Percentiles rank a stretch among this genome's conserved stretches.
phyloP scores from a whole-genome alignment of 2,888 invertebrate species.

The Apotomis betuletana region DNA sequence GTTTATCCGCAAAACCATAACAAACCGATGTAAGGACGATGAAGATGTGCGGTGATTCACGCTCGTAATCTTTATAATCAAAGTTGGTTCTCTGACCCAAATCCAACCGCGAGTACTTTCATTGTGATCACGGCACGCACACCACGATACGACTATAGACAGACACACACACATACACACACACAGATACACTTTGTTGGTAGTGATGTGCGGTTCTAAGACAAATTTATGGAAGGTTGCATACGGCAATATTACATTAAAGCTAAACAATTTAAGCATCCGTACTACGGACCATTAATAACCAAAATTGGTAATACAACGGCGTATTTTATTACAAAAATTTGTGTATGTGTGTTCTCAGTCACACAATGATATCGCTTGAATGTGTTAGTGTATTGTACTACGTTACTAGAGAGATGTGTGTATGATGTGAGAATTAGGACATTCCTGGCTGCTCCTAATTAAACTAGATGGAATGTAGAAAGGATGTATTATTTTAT shows the following conservation, averaged over 20 bases:
- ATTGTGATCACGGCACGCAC: slow-evolving; percentile 72
- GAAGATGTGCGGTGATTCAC: slow-evolving; percentile 79
- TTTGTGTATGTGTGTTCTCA: slow-evolving; percentile 48
- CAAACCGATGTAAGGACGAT: slow-evolving; percentile 46
- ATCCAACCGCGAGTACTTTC: slow-evolving; percentile 77
- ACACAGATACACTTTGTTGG: neutral
- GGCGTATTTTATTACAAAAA: slow-evolving; percentile 23
- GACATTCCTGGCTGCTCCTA: slow-evolving; percentile 71
- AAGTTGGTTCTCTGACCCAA: slow-evolving; percentile 81
- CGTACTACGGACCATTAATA: slow-evolving; percentile 25
- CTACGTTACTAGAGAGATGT: slow-evolving; percentile 76
- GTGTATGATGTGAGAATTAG: slow-evolving; percentile 76
- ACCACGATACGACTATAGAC: neutral
- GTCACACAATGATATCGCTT: slow-evolving; percentile 38
- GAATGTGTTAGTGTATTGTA: slow-evolving; percentile 69
- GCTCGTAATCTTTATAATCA: slow-evolving; percentile 82
- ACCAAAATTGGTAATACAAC: slow-evolving; percentile 18
- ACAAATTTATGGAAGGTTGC: slow-evolving; percentile 56
- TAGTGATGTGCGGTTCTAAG: slow-evolving; percentile 23
- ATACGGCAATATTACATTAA: slow-evolving; percentile 31
- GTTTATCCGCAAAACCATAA: slow-evolving; percentile 19
- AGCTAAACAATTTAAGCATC: slow-evolving; percentile 33
- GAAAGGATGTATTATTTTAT: slow-evolving; percentile 55
- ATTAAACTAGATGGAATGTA: slow-evolving; percentile 63
- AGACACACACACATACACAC: neutral